Evolutionary conservation across 2,888 invertebrate genomes (phyloP).

Genomic region (Temnothorax ravouxi): DNA sequence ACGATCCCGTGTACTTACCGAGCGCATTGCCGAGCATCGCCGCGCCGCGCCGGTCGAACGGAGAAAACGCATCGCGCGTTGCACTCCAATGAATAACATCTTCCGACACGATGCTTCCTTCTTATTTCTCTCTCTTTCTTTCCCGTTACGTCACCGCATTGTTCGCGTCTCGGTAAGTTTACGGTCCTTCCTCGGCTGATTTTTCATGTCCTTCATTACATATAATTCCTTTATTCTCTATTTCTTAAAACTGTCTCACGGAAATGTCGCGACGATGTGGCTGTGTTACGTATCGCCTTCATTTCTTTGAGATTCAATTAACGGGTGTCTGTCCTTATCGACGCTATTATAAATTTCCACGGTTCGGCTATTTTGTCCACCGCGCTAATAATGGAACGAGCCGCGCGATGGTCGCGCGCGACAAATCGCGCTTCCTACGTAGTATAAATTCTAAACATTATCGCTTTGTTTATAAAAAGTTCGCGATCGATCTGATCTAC

Average conservation of each 20-base stretch:
- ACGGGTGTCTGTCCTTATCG: neutral
- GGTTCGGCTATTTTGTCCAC: neutral
- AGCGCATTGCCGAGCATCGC: conserved; percentile 30
- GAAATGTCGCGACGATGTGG: neutral
- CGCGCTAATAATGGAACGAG: neutral
- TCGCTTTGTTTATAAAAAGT: too few relatives aligned
- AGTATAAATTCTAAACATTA: conserved; percentile 69
- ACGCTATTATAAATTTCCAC: neutral
- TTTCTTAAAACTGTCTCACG: conserved; percentile 15
- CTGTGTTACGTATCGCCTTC: neutral
- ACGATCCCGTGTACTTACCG: conserved; percentile 44
- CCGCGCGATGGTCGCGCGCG: conserved; percentile 51
- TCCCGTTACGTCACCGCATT: conserved; percentile 76
- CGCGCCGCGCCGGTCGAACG: neutral
- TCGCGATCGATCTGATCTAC: too few relatives aligned
- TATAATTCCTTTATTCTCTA: neutral
- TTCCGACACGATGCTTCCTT: conserved; percentile 44
- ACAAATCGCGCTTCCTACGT: conserved; percentile 8
- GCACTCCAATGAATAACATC: conserved; percentile 58
- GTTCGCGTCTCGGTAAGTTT: conserved; percentile 74
- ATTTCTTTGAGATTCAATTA: neutral
- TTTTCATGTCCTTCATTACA: conserved; percentile 1
- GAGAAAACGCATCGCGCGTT: conserved; percentile 45
- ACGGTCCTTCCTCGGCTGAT: conserved; percentile 72
- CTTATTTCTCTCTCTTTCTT: conserved; percentile 24